Percentiles rank a stretch among this genome's conserved stretches.
Evolutionary conservation across 2,888 invertebrate genomes (phyloP).

Genomic region (Morpho helenor): DNA sequence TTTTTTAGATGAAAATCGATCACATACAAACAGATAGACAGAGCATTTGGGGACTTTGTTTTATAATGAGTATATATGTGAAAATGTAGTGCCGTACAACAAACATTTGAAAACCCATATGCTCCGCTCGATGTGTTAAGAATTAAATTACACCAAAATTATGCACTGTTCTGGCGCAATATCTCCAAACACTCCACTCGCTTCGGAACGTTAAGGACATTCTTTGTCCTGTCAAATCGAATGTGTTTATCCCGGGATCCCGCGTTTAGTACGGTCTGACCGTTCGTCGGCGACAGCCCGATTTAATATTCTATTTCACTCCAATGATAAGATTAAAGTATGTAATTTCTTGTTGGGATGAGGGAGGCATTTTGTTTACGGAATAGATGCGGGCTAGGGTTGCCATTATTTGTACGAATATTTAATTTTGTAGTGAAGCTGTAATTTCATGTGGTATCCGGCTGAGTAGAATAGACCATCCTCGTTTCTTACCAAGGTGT

Average conservation of each 20-base stretch:
- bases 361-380: constrained; percentile 56
- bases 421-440: too few species aligned
- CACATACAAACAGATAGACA: too few species aligned
- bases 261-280: constrained; percentile 58
- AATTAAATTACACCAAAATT: not conserved
- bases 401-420: constrained; percentile 28
- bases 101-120: too few species aligned
- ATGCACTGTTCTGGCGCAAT: not conserved
- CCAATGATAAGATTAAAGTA: constrained; percentile 76
- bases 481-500: too few species aligned
- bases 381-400: constrained; percentile 50
- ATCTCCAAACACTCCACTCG: constrained; percentile 4
- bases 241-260: constrained; percentile 47
- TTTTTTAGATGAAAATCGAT: too few species aligned
- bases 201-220: constrained; percentile 37
- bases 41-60: too few species aligned
- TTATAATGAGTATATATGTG: too few species aligned
- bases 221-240: constrained; percentile 49
- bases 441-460: too few species aligned
- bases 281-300: constrained; percentile 54
- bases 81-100: too few species aligned
- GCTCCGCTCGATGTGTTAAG: too few species aligned
- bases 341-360: constrained; percentile 75
- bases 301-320: constrained; percentile 78
- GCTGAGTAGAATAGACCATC: too few species aligned